Conservation (phyloP, 2,113 vertebrate genomes). For the Romanogobio albipinnatus region DNA sequence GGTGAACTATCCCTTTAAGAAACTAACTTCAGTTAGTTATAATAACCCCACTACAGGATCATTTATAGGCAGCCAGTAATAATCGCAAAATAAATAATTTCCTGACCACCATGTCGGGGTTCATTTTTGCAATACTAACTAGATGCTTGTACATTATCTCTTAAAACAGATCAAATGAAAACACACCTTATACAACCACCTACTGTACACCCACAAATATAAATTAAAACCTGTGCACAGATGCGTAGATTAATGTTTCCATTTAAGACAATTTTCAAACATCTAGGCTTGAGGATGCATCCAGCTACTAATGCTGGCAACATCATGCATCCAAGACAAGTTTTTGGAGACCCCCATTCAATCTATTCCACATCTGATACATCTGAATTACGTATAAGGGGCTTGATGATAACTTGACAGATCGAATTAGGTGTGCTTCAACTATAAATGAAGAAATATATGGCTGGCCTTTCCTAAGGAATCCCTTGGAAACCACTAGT, state of each 20-base stretch:
- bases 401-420: constrained; percentile 22
- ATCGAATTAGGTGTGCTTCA: constrained; percentile 43
- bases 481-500: constrained; percentile 40
- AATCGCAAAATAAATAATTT: not conserved
- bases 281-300: not conserved
- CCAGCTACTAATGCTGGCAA: not conserved
- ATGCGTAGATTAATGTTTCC: not conserved
- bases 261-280: not conserved
- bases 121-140: not conserved
- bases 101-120: not conserved
- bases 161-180: not conserved
- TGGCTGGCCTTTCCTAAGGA: constrained; percentile 25
- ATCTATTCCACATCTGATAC: not conserved
- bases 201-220: not conserved
- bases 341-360: not conserved
- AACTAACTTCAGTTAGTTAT: too few relatives aligned
- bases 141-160: not conserved
- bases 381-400: constrained; percentile 25
- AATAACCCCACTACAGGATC: not conserved
- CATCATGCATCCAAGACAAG: not conserved
- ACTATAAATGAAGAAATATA: constrained; percentile 33
- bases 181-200: not conserved
- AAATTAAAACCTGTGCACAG: not conserved
- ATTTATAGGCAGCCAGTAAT: not conserved
- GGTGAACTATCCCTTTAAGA: too few relatives aligned